phyloP scores from a whole-genome alignment of 2,113 vertebrate species.

The Epinephelus fuscoguttatus region DNA sequence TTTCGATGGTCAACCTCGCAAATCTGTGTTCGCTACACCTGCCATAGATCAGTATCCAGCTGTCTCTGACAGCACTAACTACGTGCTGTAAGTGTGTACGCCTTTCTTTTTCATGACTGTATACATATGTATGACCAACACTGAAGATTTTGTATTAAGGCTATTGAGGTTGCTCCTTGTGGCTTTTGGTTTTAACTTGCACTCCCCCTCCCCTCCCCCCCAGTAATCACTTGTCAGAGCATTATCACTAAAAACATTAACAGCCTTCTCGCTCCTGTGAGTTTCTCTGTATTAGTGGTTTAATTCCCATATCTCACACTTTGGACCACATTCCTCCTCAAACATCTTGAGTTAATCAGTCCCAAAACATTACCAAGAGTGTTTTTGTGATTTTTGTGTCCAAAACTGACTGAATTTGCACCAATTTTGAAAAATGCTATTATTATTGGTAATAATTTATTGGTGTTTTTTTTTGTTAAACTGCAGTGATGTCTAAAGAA shows the following conservation, averaged over 20 bases:
- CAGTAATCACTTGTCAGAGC: constrained; percentile 4
- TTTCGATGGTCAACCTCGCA: constrained; percentile 30
- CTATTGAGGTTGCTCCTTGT: neutral
- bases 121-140: neutral
- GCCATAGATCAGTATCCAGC: constrained; percentile 51
- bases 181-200: neutral
- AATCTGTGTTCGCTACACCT: constrained; percentile 43
- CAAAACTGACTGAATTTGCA: neutral
- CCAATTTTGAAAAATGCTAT: neutral
- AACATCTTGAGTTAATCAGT: constrained; percentile 75
- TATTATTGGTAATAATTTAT: too few species aligned
- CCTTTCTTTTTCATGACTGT: neutral
- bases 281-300: constrained; percentile 68
- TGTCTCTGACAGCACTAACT: constrained; percentile 24
- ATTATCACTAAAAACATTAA: constrained; percentile 24
- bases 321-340: constrained; percentile 66
- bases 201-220: too few species aligned
- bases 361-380: constrained; percentile 49
- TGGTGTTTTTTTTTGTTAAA: neutral
- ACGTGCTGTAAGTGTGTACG: neutral
- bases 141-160: neutral
- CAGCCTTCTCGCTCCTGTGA: constrained; percentile 31
- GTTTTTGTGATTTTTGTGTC: neutral
- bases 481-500: neutral
- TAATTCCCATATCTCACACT: constrained; percentile 65